Conservation (phyloP, 2,888 invertebrate species). For the Tetranychus truncatus region DNA sequence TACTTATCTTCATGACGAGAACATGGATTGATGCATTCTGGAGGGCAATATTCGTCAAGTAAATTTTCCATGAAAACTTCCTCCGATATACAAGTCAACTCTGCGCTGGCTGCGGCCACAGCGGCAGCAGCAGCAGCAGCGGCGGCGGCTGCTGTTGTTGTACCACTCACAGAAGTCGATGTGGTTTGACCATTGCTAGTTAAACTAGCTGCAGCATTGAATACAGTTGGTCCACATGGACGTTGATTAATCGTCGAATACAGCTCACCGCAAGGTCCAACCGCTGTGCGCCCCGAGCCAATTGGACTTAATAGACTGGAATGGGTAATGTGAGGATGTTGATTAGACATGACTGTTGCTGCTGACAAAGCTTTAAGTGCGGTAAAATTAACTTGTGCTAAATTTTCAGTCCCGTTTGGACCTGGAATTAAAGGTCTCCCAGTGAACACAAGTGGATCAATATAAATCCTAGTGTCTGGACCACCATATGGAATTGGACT, state of each 20-base stretch:
- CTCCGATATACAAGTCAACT: conserved; percentile 64
- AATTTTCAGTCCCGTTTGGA: conserved; percentile 2
- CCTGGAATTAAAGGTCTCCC: not conserved
- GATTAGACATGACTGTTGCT: not conserved
- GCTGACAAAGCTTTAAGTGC: not conserved
- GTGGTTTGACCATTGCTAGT: not conserved
- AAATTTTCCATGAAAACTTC: conserved; percentile 27
- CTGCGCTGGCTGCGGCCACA: conserved; percentile 30
- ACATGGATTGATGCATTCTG: conserved; percentile 30
- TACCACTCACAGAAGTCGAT: not conserved
- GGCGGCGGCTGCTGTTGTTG: conserved; percentile 3
- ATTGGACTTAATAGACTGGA: not conserved
- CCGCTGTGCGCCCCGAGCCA: not conserved
- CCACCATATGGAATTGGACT: not conserved
- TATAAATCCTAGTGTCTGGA: not conserved
- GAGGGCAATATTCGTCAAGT: conserved; percentile 24
- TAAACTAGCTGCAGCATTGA: not conserved
- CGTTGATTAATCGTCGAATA: not conserved
- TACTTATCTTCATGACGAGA: conserved; percentile 61
- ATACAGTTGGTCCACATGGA: not conserved
- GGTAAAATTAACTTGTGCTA: not conserved
- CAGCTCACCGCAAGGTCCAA: not conserved
- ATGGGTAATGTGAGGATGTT: not conserved
- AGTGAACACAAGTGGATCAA: not conserved
- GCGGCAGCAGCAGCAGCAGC: conserved; percentile 18